phyloP scores from a whole-genome alignment of 2,797 vertebrate species.

The Pitangus sulphuratus region DNA sequence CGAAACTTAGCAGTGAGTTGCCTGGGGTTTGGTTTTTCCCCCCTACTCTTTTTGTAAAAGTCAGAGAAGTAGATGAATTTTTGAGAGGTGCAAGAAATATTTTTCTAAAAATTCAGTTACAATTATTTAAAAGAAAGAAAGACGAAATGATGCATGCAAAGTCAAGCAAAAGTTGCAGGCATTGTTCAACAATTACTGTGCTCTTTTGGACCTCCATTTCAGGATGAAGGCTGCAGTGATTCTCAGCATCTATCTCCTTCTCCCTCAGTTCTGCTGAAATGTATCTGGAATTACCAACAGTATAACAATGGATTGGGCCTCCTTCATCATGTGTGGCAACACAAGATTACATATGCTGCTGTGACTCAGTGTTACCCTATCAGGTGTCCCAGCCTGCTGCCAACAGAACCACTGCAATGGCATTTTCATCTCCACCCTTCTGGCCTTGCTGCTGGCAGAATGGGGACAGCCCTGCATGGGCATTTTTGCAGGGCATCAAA shows the following conservation, averaged over 20 bases:
- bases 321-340: background rate
- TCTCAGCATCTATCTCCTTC: background rate
- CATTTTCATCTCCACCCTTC: background rate
- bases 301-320: rapidly evolving
- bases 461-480: background rate
- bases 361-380: background rate
- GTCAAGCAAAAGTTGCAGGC: background rate
- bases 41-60: background rate
- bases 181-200: background rate
- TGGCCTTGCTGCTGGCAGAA: background rate
- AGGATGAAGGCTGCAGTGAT: background rate
- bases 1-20: background rate
- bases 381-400: background rate
- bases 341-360: background rate
- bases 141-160: background rate
- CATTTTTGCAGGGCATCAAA: background rate
- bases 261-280: background rate
- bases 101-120: background rate
- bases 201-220: background rate
- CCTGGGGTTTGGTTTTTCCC: background rate
- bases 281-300: background rate
- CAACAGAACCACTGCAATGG: background rate
- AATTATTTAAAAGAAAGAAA: background rate
- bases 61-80: background rate
- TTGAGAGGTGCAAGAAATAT: background rate